These are phyloP conservation scores for Gymnocypris eckloni DNA, from an alignment of 2,797 vertebrate genomes.

Conservation along the genomic window DNA sequence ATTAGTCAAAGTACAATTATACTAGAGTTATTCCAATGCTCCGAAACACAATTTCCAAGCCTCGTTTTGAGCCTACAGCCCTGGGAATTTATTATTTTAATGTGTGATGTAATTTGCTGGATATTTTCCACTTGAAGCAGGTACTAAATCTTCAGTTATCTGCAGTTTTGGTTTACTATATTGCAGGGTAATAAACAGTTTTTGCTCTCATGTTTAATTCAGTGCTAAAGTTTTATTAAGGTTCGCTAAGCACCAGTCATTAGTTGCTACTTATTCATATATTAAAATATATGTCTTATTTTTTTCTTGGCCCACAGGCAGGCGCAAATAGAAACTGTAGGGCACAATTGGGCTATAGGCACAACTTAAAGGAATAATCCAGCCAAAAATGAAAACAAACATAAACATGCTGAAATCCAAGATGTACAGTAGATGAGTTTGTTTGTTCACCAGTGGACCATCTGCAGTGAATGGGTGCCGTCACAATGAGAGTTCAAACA, in stretches of 20 bases:
- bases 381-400: not conserved
- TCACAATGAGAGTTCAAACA: not conserved
- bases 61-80: not conserved
- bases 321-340: not conserved
- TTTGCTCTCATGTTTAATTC: constrained; percentile 16
- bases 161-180: not conserved
- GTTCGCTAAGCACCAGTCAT: constrained; percentile 13
- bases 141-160: not conserved
- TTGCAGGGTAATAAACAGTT: not conserved
- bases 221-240: constrained; percentile 1
- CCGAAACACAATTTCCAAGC: constrained; percentile 33
- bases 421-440: no score
- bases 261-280: constrained; percentile 8
- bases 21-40: constrained; percentile 58
- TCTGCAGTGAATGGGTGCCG: not conserved
- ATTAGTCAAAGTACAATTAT: constrained; percentile 60
- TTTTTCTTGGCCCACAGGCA: not conserved
- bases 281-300: not conserved
- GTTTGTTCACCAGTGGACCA: not conserved
- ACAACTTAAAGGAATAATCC: not conserved
- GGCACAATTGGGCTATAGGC: not conserved
- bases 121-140: not conserved
- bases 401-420: no score
- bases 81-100: constrained; percentile 1
- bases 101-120: not conserved